Percentiles rank a stretch among this genome's conserved stretches.
phyloP scores from a whole-genome alignment of 2,113 vertebrate species.

The Clarias gariepinus region DNA sequence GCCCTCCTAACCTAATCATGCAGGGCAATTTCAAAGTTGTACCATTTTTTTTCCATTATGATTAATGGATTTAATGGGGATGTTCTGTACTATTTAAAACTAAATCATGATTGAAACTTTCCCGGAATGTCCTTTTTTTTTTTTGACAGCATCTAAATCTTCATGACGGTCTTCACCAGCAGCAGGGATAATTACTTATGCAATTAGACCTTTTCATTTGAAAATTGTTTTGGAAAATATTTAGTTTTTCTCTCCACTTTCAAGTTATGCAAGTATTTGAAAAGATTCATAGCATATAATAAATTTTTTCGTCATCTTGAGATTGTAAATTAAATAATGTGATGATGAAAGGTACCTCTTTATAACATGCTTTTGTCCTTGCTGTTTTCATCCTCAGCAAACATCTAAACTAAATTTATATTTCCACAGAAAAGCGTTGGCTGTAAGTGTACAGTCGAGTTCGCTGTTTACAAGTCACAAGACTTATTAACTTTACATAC shows the following conservation, averaged over 20 bases:
- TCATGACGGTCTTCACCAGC: neutral
- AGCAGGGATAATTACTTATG: neutral
- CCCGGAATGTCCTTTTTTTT: neutral
- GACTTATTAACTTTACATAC: neutral
- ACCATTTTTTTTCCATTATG: neutral
- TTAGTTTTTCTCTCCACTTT: neutral
- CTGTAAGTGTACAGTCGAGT: neutral
- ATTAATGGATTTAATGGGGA: neutral
- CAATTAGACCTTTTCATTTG: neutral
- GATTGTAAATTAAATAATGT: neutral
- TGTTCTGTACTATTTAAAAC: neutral
- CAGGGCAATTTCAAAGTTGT: neutral
- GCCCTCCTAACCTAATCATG: neutral
- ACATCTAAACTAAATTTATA: slow-evolving; percentile 17
- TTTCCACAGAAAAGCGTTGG: neutral
- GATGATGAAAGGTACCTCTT: neutral
- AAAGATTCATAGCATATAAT: neutral
- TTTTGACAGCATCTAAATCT: neutral
- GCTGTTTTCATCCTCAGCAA: neutral
- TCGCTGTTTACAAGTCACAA: neutral
- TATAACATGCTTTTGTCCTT: slow-evolving; percentile 38
- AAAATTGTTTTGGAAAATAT: neutral
- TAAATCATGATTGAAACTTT: neutral
- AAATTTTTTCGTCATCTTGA: neutral
- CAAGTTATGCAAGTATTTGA: neutral